Conservation (phyloP, 2,113 vertebrate genomes). For the Rhagologus leucostigma region DNA sequence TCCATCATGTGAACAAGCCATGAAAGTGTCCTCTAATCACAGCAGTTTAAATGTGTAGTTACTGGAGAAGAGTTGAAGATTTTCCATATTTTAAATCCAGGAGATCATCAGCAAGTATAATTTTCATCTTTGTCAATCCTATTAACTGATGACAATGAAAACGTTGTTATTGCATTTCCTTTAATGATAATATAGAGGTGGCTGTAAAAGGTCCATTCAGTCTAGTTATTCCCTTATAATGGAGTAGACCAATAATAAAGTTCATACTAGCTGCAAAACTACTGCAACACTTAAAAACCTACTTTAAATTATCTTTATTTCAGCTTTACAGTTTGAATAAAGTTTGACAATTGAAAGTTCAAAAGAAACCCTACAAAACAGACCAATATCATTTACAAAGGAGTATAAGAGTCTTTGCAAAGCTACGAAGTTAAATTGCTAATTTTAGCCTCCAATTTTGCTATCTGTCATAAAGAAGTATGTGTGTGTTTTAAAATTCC, state of each 20-base stretch:
- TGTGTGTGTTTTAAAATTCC: background rate
- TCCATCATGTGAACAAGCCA: conserved; percentile 5
- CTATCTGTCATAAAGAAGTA: background rate
- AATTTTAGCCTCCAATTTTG: background rate
- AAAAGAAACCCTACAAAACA: background rate
- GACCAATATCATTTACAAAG: background rate
- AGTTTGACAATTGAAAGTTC: background rate
- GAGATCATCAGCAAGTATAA: background rate
- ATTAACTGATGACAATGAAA: background rate
- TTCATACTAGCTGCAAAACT: background rate
- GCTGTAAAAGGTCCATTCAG: background rate
- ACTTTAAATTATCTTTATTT: background rate
- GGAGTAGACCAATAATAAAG: background rate
- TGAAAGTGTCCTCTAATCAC: background rate
- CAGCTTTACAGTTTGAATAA: background rate
- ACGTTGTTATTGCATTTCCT: background rate
- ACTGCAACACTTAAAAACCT: background rate
- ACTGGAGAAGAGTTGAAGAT: background rate
- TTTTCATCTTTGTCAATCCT: background rate
- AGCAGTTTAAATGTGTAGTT: background rate
- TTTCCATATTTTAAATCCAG: background rate
- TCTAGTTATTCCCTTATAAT: background rate
- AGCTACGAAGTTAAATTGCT: background rate
- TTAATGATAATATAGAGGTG: background rate
- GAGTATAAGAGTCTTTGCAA: background rate